A percentile compares a stretch with the other conserved stretches of the same genome.
These are phyloP conservation scores for Scaptomyza graminum DNA, from an alignment of 1,140 invertebrate genomes.

Conservation along the genomic window DNA sequence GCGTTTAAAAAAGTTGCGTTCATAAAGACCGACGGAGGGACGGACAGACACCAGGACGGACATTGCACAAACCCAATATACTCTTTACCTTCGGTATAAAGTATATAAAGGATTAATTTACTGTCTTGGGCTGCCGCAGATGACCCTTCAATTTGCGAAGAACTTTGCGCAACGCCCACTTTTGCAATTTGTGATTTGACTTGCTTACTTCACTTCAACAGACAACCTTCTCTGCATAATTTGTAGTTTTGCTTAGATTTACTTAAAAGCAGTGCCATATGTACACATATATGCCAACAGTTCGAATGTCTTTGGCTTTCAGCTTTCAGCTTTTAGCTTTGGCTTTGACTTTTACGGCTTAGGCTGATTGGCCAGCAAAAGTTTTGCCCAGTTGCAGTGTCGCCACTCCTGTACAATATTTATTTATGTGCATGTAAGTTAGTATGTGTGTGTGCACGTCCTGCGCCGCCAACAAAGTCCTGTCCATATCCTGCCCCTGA, in stretches of 20 bases:
- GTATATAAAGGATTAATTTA: conserved; percentile 29
- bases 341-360: conserved; percentile 1
- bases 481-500: conserved; percentile 29
- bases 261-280: conserved; percentile 33
- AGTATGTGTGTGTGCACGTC: no score
- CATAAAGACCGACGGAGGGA: no score
- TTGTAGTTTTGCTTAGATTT: conserved; percentile 50
- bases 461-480: not conserved
- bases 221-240: conserved; percentile 45
- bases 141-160: conserved; percentile 49
- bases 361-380: conserved; percentile 69
- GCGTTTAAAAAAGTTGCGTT: no score
- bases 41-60: no score
- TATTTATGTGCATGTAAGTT: no score
- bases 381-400: conserved; percentile 53
- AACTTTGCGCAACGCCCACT: conserved; percentile 66
- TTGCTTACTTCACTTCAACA: not conserved
- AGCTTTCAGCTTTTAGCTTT: not conserved
- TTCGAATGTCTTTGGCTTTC: conserved; percentile 24
- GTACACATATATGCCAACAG: no score
- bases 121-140: conserved; percentile 22
- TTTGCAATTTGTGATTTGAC: conserved; percentile 2
- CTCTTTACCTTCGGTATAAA: no score
- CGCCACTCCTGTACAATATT: conserved; percentile 29
- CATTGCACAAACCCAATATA: no score